Evolutionary conservation across 2,797 vertebrate genomes (phyloP), one percentile per base, ranked within the genome.

Genomic region (Hafferia zeledoni): DNA sequence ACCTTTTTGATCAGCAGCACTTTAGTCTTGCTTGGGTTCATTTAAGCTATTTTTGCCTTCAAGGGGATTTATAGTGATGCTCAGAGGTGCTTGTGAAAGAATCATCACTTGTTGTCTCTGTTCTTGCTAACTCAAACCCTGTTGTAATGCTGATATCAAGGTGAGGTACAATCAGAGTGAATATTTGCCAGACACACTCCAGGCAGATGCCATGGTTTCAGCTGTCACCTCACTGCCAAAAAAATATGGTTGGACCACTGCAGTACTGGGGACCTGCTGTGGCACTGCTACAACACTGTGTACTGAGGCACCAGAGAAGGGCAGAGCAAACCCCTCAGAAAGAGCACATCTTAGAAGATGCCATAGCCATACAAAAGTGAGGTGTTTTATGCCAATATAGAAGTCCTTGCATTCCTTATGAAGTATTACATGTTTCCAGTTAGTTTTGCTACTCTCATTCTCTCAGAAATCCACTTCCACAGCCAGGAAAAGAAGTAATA

Each of bases 161-260:
- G 13, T 72, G 56, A 67, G 6, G 18, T 59, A 28, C 24, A 56
- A 13, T 9, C 14, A 22, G 10, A 7, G 14, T 47, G 47, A 65
- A 7, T 57, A 47, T 47, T 70, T 52, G 31, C 57, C 68, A 77
- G 72, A 28, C 30, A 69, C 13, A 8, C 19, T 46, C 41, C n/a
- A 67, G 46, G 31, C 35, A 81, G 61, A 71, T 43, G 28, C 17
- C 15, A 2, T 28, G 13, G 25, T 28, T 94, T 72, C 43, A 74
- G 28, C 39, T 67, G 16, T 24, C 68, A 65, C 19, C 25, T 43
- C 49, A 23, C 10, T 12, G 31, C 28, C 5, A 8, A 35, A 79
- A 24, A 39, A 50, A 70, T 75, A 10, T 5, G 3, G 3, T 23
- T 56, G 31, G 46, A n/a, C 1, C 22, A 57, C 27, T 0, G 0